Base-by-base conservation (phyloP, 2,113 vertebrate species). In the Mesembrinibis cayennensis region DNA sequence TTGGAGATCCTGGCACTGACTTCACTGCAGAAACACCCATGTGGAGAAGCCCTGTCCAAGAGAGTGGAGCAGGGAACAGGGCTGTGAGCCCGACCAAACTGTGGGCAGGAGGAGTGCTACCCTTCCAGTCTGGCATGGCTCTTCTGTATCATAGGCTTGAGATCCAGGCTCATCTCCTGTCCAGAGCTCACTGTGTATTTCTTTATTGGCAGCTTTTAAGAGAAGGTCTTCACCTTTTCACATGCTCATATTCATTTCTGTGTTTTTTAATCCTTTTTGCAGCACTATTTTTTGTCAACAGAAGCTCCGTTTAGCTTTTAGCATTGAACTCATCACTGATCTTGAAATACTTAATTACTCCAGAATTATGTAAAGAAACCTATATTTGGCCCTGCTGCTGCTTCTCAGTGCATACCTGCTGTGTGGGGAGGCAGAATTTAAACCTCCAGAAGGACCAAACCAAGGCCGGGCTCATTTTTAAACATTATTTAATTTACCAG, bases 381-480 rank as follows among this genome's bases (percentile, higher is more conserved):
- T 84, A 7, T 83, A 69, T 89, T 85, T 83, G 74, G 14, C 26
- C 32, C 45, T 45, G 8, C 36, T 88, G 49, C 16, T 49, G n/a
- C 36, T 91, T 84, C 40, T 81, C 26, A 40, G 27, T 29, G 50
- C 47, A 16, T 85, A 95, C 71, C 73, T 95, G 61, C 42, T 53
- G 29, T 42, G 52, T 61, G 27, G 16, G 22, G n/a, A 87, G 55
- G 14, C 21, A 65, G 52, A 29, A 71, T 80, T 96, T 86, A 96
- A 97, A 90, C 59, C 25, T 91, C 44, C 47, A 95, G 36, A 85
- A 78, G 36, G 56, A 91, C 38, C 17, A 87, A 88, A 85, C n/a
- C 44, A 71, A 87, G 16, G 12, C 71, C 38, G 58, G 1, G 1
- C 14, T 45, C 32, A 79, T 77, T 89, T 53, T 16, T 5, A 81